Evolutionary conservation across 2,888 invertebrate genomes (phyloP).

Genomic region (Machimus atricapillus): DNA sequence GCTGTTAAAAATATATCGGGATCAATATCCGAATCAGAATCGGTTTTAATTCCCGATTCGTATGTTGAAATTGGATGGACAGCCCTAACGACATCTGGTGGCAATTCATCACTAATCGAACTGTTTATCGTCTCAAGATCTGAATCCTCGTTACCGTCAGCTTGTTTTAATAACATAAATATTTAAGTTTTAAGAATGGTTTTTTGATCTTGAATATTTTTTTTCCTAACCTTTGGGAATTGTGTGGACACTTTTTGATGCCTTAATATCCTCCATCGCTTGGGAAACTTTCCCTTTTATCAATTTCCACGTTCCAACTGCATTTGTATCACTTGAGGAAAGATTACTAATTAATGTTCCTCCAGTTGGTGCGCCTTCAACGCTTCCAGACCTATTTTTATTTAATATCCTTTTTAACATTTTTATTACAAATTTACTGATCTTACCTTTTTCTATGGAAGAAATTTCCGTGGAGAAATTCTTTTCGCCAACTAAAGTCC

Average conservation of each 20-base stretch:
- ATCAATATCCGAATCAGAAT: slow-evolving; percentile 58
- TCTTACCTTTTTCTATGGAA: slow-evolving; percentile 42
- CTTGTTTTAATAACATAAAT: slow-evolving; percentile 46
- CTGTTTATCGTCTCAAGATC: slow-evolving; percentile 58
- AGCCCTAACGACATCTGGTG: slow-evolving; percentile 48
- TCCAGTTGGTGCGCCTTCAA: slow-evolving; percentile 56
- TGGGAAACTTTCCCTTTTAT: slow-evolving; percentile 62
- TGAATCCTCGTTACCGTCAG: slow-evolving; percentile 55
- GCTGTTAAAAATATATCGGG: slow-evolving; percentile 54
- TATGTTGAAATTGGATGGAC: not conserved
- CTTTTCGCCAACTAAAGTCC: slow-evolving; percentile 46
- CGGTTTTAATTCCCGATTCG: not conserved
- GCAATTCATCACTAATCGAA: slow-evolving; percentile 56
- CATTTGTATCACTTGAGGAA: slow-evolving; percentile 52
- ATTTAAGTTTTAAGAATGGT: not conserved
- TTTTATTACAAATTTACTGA: not conserved
- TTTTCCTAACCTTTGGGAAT: slow-evolving; percentile 39
- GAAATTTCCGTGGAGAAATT: slow-evolving; percentile 44
- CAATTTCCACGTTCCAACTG: slow-evolving; percentile 56
- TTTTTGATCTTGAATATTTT: not conserved
- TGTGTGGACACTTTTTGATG: slow-evolving; percentile 53
- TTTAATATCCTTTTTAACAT: not conserved
- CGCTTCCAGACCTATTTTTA: slow-evolving; percentile 56
- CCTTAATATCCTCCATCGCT: slow-evolving; percentile 62
- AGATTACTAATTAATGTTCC: slow-evolving; percentile 53